Evolutionary conservation across 2,797 vertebrate genomes (phyloP), one percentile per base, ranked within the genome.

Genomic region (Scolopax rusticola): DNA sequence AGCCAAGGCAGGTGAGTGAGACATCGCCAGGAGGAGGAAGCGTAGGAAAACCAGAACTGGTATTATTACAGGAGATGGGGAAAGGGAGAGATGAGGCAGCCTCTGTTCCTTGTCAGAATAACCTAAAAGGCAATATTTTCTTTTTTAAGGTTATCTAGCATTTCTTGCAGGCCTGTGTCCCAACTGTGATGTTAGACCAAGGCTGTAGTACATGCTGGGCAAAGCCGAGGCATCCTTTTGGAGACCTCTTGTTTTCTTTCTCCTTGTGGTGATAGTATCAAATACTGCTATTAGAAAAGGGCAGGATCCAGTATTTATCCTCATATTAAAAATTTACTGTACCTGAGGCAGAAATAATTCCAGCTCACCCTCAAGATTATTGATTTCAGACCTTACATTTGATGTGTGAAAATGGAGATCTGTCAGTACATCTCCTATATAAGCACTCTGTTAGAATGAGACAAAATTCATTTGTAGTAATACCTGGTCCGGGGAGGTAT

Each of bases 1-100:
- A 83, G 64, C 36, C 32, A 57, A 36, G 40, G 48, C 61, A 86
- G 19, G 33, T 74, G 63, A 15, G 24, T 82, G 64, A 80, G 40
- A 57, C 48, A 38, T 38, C 2, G 0, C 8, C 0, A 0, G 33
- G 17, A 73, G 19, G 10, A 69, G 28, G 27, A 81, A 69, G 43
- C 2, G 1, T 86, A 76, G 36, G 41, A 69, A 56, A 89, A 74
- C 7, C n/a, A 70, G 28, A 53, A 47, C 15, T 59, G 30, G 7
- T 63, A 9, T 45, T 85, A 30, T 27, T 59, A 25, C 38, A 54
- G 50, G 27, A 82, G 36, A 21, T 1, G 0, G 15, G 32, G 63
- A 54, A 43, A 57, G 20, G 13, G 36, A 76, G 36, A 59, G 28
- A 30, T 0, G 1, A 69, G 11, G 28, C 57, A 89, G 24, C 7